Evolutionary conservation across 2,113 vertebrate genomes (phyloP).

Genomic region (Drymodes brunneopygia): DNA sequence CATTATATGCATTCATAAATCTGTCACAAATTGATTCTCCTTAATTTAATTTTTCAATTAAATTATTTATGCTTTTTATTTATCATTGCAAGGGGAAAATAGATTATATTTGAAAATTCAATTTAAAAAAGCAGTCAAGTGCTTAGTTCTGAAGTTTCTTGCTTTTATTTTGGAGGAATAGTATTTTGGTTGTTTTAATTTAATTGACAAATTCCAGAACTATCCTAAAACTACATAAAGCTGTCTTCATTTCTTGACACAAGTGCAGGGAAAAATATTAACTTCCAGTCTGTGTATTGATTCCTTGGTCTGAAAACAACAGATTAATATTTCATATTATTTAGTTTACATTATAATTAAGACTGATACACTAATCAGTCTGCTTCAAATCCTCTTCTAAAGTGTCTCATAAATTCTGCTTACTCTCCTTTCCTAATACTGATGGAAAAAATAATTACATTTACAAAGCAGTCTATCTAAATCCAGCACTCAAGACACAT

Average conservation of each 20-base stretch:
- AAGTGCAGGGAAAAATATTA: background rate
- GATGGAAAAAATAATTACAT: conserved; percentile 15
- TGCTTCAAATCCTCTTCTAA: conserved; percentile 33
- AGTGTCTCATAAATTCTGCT: conserved; percentile 16
- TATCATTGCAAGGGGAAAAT: background rate
- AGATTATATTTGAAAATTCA: background rate
- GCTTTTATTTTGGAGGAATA: background rate
- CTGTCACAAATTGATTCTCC: conserved; percentile 2
- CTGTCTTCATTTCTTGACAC: conserved; percentile 19
- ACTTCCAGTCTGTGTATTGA: conserved; percentile 13
- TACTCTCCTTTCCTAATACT: conserved; percentile 5
- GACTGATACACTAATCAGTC: conserved; percentile 14
- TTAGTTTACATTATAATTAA: conserved; percentile 51
- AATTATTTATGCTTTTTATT: conserved; percentile 19
- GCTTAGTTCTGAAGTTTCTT: background rate
- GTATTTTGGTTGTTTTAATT: background rate
- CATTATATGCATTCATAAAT: background rate
- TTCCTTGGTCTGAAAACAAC: conserved; percentile 34
- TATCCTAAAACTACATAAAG: conserved; percentile 17
- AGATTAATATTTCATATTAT: conserved; percentile 46
- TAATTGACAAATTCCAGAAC: background rate
- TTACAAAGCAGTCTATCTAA: conserved; percentile 4
- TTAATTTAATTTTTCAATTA: conserved; percentile 26
- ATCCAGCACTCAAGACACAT: background rate
- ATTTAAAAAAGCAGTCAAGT: background rate